Evolutionary conservation across 2,888 invertebrate genomes (phyloP), one percentile per base, ranked within the genome.

Genomic region (Dyspetes luteomarginatus): DNA sequence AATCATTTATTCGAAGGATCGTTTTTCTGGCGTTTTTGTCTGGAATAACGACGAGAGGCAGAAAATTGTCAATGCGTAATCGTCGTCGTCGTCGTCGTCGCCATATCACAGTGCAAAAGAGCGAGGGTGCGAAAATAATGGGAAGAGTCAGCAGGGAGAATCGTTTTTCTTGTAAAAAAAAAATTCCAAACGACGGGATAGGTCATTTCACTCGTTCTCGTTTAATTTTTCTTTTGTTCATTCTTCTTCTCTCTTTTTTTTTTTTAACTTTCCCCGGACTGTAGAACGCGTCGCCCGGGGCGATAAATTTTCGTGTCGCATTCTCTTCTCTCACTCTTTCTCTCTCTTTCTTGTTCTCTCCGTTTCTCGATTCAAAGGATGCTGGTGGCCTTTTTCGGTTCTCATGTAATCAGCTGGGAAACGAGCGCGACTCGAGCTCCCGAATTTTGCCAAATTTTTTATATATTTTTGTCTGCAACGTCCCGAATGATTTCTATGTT

Each of bases 291-390:
- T 72, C 62, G 80, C 62, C 28, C 43, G 5, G 43, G 24, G 68
- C 62, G 64, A 81, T 81, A 81, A 69, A 81, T 77, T 81, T 77
- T 77, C 76, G 50, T 73, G 72, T 73, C 76, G 56, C 76, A 56
- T 64, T 77, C 52, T 68, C 43, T 55, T 41, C 41, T 7, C 68
- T 52, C 36, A 15, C 24, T 68, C 50, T 69, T 41, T 17, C 9
- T 30, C 43, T 69, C 36, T 36, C 52, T n/a, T 56, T 64, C 58
- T 52, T 71, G 52, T 22, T 67, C 45, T 24, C 52, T 30, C 22
- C 24, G 9, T 62, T 26, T 72, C 67, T 52, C 24, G 55, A 62
- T 72, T 68, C 68, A 17, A 64, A 43, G n/a, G n/a, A n/a, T n/a
- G n/a, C n/a, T 12, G 36, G 41, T 58, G 56, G 28, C 48, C 48